phyloP scores from a whole-genome alignment of 2,797 vertebrate species.

The Streptopelia turtur region DNA sequence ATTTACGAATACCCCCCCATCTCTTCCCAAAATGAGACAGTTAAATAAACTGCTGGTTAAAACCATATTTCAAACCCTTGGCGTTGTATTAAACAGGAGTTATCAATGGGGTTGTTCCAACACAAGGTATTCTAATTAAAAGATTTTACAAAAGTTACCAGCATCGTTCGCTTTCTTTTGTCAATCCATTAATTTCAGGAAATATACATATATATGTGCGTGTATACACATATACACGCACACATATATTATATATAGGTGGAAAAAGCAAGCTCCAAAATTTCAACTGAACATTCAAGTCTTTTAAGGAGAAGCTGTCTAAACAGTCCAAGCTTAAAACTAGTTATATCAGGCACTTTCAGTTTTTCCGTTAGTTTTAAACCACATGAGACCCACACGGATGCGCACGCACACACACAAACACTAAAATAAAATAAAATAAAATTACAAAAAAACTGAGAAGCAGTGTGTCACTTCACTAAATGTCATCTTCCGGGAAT shows the following conservation, averaged over 20 bases:
- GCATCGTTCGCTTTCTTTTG: slow-evolving; percentile 49
- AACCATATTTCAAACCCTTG: slow-evolving; percentile 43
- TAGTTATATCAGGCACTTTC: slow-evolving; percentile 98
- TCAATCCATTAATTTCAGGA: slow-evolving; percentile 69
- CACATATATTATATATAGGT: slow-evolving; percentile 78
- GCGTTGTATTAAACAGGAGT: background rate
- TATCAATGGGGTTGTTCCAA: slow-evolving; percentile 58
- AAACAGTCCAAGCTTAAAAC: slow-evolving; percentile 91
- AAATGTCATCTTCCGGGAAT: slow-evolving; percentile 75
- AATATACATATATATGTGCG: background rate
- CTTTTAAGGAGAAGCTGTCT: slow-evolving; percentile 90
- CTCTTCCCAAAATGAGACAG: slow-evolving; percentile 1
- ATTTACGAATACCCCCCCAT: background rate
- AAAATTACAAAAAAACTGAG: background rate
- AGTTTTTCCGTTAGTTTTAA: slow-evolving; percentile 86
- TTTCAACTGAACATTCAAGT: slow-evolving; percentile 96
- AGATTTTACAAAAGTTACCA: slow-evolving; percentile 65
- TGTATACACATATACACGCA: background rate
- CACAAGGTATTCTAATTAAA: slow-evolving; percentile 46
- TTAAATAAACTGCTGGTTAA: slow-evolving; percentile 61
- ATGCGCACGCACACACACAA: slow-evolving; percentile 45
- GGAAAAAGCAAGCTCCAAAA: slow-evolving; percentile 89
- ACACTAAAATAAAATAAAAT: background rate
- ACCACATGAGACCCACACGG: slow-evolving; percentile 75
- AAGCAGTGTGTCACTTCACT: slow-evolving; percentile 84